Conservation (phyloP, 2,113 vertebrate species). For the Microcebus jonahi region DNA sequence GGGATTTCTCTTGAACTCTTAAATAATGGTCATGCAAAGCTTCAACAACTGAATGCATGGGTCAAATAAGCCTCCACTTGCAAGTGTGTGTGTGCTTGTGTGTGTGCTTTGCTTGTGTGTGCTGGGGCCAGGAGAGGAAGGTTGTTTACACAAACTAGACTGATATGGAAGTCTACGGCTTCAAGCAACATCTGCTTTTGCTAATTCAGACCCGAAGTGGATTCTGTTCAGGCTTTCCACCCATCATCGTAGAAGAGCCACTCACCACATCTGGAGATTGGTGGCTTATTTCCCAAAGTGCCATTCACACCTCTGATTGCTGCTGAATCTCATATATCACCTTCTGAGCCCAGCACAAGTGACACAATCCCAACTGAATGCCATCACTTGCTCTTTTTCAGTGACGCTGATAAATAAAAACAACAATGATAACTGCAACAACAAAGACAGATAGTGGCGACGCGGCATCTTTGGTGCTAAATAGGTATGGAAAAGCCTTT, state of each 20-base stretch:
- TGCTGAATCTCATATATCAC: background rate
- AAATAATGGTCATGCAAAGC: constrained; percentile 26
- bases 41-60: background rate
- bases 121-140: background rate
- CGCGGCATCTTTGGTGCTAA: background rate
- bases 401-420: background rate
- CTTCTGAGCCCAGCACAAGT: background rate
- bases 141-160: background rate
- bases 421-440: background rate
- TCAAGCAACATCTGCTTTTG: background rate
- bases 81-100: no score
- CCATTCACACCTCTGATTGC: background rate
- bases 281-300: background rate
- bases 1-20: constrained; percentile 43
- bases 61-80: background rate
- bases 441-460: accelerated
- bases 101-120: background rate
- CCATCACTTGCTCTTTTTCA: background rate
- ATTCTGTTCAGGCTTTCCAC: background rate
- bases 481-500: background rate
- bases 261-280: background rate
- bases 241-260: background rate
- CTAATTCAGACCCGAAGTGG: background rate
- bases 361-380: background rate
- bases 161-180: background rate